These are phyloP conservation scores for Keiferia lycopersicella DNA, from an alignment of 2,888 invertebrate genomes.

Conservation along the genomic window DNA sequence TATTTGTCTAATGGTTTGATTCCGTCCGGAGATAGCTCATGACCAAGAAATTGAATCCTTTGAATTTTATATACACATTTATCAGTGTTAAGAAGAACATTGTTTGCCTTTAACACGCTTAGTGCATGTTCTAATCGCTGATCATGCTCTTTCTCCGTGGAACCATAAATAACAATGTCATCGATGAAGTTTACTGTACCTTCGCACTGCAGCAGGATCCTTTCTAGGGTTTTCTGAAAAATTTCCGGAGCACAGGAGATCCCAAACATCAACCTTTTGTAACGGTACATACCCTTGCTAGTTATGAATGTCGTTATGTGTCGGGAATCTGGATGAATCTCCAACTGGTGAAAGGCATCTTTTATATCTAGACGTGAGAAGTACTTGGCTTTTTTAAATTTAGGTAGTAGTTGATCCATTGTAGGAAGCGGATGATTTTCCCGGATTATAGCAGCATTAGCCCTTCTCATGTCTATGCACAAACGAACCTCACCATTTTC, in stretches of 20 bases:
- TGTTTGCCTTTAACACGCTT: constrained; percentile 7
- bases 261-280: constrained; percentile 41
- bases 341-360: too few relatives aligned
- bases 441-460: constrained; percentile 33
- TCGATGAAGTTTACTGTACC: constrained; percentile 44
- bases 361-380: constrained; percentile 48
- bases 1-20: constrained; percentile 17
- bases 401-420: constrained; percentile 29
- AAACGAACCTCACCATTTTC: constrained; percentile 27
- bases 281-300: constrained; percentile 48
- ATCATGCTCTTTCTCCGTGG: constrained; percentile 39
- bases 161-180: constrained; percentile 32
- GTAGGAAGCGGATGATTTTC: constrained; percentile 34
- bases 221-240: too few relatives aligned
- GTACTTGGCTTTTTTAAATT: constrained; percentile 34
- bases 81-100: constrained; percentile 17
- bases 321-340: constrained; percentile 52
- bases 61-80: constrained; percentile 15
- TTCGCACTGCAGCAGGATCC: constrained; percentile 44
- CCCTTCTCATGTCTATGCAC: constrained; percentile 10
- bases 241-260: constrained; percentile 58
- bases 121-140: constrained; percentile 33
- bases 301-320: constrained; percentile 56
- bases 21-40: too few relatives aligned
- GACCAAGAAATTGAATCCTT: constrained; percentile 17